Evolutionary conservation across 1,140 invertebrate species (phyloP).

Genomic region (Nebria ingens): DNA sequence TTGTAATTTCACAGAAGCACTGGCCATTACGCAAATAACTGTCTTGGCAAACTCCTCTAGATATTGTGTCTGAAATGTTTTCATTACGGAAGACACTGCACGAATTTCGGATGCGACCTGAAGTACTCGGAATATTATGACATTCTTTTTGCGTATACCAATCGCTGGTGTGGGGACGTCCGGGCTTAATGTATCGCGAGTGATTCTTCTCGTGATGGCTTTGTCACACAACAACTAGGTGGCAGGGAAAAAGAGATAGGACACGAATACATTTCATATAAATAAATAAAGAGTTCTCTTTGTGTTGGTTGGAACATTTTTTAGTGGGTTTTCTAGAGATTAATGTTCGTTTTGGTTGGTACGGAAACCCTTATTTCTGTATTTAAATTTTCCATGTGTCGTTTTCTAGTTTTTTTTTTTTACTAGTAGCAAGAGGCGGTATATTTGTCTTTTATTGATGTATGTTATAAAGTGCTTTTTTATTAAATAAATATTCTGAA

Average conservation of each 20-base stretch:
- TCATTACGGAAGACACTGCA: slow-evolving; percentile 1
- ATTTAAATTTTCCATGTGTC: background rate
- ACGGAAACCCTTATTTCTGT: background rate
- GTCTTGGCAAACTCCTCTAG: slow-evolving; percentile 5
- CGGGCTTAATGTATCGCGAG: background rate
- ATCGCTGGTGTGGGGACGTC: too few species aligned
- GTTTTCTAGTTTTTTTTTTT: too few species aligned
- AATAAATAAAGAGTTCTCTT: slow-evolving; percentile 6
- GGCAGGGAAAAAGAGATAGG: too few species aligned
- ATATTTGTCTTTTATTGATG: background rate
- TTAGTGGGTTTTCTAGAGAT: background rate
- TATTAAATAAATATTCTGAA: too few species aligned
- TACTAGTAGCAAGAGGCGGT: too few species aligned
- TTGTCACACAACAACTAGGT: too few species aligned
- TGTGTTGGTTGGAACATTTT: background rate
- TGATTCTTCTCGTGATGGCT: background rate
- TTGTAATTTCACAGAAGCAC: slow-evolving; percentile 8
- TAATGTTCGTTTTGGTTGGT: background rate
- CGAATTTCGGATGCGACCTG: slow-evolving; percentile 3
- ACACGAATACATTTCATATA: background rate
- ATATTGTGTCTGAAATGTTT: slow-evolving; percentile 7
- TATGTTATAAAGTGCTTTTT: background rate
- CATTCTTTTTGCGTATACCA: too few species aligned
- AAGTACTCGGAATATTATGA: background rate
- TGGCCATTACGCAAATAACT: slow-evolving; percentile 6